Base-by-base conservation (phyloP, 1,140 invertebrate species). In the Drosophila elegans region DNA sequence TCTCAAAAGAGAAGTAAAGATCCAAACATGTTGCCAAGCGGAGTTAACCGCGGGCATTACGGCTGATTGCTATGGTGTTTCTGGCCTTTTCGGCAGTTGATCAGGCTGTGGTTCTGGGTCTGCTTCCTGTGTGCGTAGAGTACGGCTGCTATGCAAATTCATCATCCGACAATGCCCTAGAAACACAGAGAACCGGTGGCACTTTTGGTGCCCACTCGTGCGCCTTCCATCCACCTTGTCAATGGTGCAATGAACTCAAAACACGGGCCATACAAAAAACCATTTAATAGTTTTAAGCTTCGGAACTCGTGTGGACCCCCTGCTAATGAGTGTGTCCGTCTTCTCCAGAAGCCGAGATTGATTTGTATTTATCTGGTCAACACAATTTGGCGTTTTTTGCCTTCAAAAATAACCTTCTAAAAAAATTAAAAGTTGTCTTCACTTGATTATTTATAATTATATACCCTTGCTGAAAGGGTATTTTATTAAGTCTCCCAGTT, bases 181-280 rank as follows among this genome's bases (percentile, higher is more conserved):
- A 88, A 88, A 86, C 83, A 88, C 79, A 83, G 46, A 84, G 82
- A 86, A 86, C 84, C 84, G 68, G 83, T 88, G 76, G 83, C 83
- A 83, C 63, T 80, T 79, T 53, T 25, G 36, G 29, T 52, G 12
- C 44, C 52, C 45, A 41, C 52, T 9, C 25, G 4, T 27, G 25
- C 29, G 29, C 41, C 29, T 52, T 16, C 27, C 7, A 13, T 42
- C 12, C 38, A 34, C 27, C 46, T 82, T 45, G 54, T 38, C 48
- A 34, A 57, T 79, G 52, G 82, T 67, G 83, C 82, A 88, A 57
- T 83, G 83, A 85, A 85, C 81, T 48, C 79, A 60, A 67, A 42
- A 63, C 69, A 44, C 61, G 76, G 45, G 52, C 56, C 64, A 49
- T 59, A 46, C 55, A 72, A 71, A 60, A 72, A 71, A 60, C 64